Conservation (phyloP, 1,140 invertebrate species). For the Aphaenogaster ashmeadi region DNA sequence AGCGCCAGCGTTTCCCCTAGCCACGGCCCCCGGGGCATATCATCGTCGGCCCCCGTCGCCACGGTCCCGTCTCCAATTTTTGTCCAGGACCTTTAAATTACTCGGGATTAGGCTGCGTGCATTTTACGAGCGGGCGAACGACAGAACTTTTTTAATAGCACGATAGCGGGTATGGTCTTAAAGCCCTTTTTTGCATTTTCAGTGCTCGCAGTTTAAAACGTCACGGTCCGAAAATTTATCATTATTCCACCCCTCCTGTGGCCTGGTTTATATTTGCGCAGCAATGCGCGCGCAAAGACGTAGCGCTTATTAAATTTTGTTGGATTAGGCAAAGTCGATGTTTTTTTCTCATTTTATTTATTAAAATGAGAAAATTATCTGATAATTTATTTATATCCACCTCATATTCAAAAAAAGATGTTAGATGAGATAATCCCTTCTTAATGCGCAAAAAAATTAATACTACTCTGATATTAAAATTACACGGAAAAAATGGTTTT, state of each 20-base stretch:
- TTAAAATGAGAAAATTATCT: background rate
- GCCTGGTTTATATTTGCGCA: constrained; percentile 53
- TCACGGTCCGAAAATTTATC: constrained; percentile 65
- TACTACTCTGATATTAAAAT: background rate
- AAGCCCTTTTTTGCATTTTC: constrained; percentile 79
- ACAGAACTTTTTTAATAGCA: constrained; percentile 81
- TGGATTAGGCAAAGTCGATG: background rate
- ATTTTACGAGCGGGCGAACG: constrained; percentile 80
- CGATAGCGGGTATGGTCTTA: constrained; percentile 66
- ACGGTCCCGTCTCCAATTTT: constrained; percentile 70
- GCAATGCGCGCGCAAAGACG: constrained; percentile 7
- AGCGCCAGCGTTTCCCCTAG: constrained; percentile 67
- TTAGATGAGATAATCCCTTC: background rate
- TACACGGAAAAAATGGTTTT: too few relatives aligned
- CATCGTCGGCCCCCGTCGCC: constrained; percentile 39
- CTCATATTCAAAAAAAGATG: background rate
- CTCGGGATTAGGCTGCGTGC: constrained; percentile 80
- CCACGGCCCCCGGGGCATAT: constrained; percentile 35
- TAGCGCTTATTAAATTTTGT: constrained; percentile 29
- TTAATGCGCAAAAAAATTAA: background rate
- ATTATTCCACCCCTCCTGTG: constrained; percentile 59
- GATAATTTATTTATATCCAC: background rate
- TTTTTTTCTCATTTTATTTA: background rate
- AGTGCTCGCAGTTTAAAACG: constrained; percentile 55
- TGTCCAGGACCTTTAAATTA: constrained; percentile 79